Conservation (phyloP, 2,797 vertebrate species). For the Borostomias antarcticus region DNA sequence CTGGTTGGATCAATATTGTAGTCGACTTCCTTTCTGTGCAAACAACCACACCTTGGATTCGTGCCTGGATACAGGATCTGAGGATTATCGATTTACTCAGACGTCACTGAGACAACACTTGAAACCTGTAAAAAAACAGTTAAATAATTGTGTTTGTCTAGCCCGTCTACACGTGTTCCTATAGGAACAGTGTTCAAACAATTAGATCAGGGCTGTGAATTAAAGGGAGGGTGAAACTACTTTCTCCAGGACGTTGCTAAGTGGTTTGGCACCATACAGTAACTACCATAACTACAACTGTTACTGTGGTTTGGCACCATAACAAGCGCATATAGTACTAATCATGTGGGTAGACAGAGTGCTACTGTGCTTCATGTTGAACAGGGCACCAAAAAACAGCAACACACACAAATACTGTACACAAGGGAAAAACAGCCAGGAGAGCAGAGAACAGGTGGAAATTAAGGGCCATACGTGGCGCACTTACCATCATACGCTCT, state of each 20-base stretch:
- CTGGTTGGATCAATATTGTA: not conserved
- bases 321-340: not conserved
- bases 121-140: slow-evolving; percentile 34
- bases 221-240: too few relatives aligned
- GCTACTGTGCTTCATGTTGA: not conserved
- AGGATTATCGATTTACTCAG: slow-evolving; percentile 25
- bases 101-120: not conserved
- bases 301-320: not conserved
- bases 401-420: not conserved
- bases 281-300: slow-evolving; percentile 5
- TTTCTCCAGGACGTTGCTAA: slow-evolving; percentile 14
- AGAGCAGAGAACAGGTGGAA: slow-evolving; percentile 1
- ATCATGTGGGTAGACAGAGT: not conserved
- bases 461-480: not conserved
- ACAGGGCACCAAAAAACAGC: not conserved
- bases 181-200: not conserved
- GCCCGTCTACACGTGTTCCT: not conserved
- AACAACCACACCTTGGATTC: slow-evolving; percentile 25
- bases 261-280: slow-evolving; percentile 20
- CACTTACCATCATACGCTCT: slow-evolving; percentile 28
- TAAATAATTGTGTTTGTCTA: slow-evolving; percentile 33
- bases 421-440: not conserved
- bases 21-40: slow-evolving; percentile 16
- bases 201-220: not conserved
- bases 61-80: slow-evolving; percentile 33